These are phyloP conservation scores for Sisor rabdophorus DNA, from an alignment of 2,113 vertebrate species.

Conservation along the genomic window DNA sequence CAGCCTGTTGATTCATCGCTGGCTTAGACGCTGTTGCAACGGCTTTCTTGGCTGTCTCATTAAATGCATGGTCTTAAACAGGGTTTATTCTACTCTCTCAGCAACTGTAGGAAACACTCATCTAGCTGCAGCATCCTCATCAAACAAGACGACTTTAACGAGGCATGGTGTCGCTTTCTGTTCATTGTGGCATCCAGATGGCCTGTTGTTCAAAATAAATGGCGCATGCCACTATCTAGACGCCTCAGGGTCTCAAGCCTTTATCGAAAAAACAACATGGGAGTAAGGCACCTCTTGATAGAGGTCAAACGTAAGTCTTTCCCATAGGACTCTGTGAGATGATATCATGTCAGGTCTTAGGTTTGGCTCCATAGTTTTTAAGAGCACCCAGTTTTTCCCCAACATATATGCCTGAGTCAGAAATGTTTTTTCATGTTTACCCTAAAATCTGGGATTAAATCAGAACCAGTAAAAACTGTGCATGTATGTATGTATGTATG, in stretches of 20 bases:
- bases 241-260: background rate
- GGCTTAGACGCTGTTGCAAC: slow-evolving; percentile 26
- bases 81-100: slow-evolving; percentile 35
- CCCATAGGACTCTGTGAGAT: slow-evolving; percentile 1
- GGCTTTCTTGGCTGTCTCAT: slow-evolving; percentile 42
- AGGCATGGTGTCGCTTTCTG: slow-evolving; percentile 23
- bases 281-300: slow-evolving; percentile 11
- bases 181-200: slow-evolving; percentile 20
- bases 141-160: slow-evolving; percentile 42
- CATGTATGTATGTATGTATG: background rate
- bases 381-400: background rate
- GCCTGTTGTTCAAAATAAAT: slow-evolving; percentile 27
- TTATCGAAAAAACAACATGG: background rate
- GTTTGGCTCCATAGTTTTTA: slow-evolving; percentile 12
- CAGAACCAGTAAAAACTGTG: background rate
- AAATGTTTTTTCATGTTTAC: background rate
- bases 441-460: slow-evolving; percentile 12
- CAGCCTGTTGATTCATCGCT: slow-evolving; percentile 34
- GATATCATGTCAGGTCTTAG: slow-evolving; percentile 20
- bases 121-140: slow-evolving; percentile 25
- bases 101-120: slow-evolving; percentile 31
- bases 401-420: slow-evolving; percentile 24
- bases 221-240: background rate
- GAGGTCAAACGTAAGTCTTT: slow-evolving; percentile 17
- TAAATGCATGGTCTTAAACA: slow-evolving; percentile 45